Base-by-base conservation (phyloP, 1,140 invertebrate genomes). In the Ips nitidus region DNA sequence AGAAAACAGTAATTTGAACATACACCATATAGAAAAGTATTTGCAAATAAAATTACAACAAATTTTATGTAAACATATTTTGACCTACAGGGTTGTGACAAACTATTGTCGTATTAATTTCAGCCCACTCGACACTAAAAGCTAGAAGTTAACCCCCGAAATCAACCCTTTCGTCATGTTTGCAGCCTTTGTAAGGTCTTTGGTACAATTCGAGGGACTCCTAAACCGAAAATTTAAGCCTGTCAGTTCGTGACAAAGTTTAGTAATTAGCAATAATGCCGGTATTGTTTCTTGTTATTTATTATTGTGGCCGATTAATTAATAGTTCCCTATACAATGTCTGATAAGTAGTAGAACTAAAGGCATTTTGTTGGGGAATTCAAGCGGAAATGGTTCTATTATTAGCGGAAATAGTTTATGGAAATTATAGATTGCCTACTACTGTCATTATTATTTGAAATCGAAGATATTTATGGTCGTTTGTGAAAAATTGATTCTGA, bases 221-320 rank as follows among this genome's bases (percentile, higher is more conserved):
- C 6, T 50, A 50, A 50, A 1, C 45, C 45, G 45, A 50, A 50
- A 50, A 50, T 50, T 50, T 50, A 50, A 50, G 3, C 45, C 45
- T 50, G 45, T 50, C 45, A 50, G 22, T 6, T 50, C 45, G 45
- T 50, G 45, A 50, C 45, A 50, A 50, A 50, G 45, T 50, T 50
- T 50, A 22, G 45, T 22, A 50, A 50, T 50, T 50, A 50, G 22
- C 45, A 8, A 50, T 50, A 50, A 50, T 50, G 45, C 22, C 45
- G 7, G 45, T 50, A 50, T 50, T 50, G 45, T 50, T 50, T 50
- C 45, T 3, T 6, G 22, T 50, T 50, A 50, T 50, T 50, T 50
- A 50, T 50, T 50, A 50, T 50, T 50, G 45, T 50, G 45, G 45
- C 45, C 22, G 3, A 22, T 22, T 22, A 50, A 50, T 50, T 50